These are phyloP conservation scores for Campoletis sonorensis DNA, from an alignment of 1,140 invertebrate species.

Conservation along the genomic window DNA sequence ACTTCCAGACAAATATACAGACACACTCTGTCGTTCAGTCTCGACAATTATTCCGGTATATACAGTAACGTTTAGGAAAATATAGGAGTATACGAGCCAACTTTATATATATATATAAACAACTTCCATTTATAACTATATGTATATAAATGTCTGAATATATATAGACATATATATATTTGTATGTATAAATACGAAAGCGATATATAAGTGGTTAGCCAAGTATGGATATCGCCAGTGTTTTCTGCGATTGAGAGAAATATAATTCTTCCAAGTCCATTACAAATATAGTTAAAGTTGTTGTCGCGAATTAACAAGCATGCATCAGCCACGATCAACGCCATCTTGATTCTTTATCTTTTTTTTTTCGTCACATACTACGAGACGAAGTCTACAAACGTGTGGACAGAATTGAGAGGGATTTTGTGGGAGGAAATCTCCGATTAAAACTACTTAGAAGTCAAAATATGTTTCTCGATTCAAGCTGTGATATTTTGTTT, in stretches of 20 bases:
- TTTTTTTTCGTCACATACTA: not conserved
- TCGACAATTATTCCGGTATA: not conserved
- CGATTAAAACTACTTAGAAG: too few relatives aligned
- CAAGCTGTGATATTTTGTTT: too few relatives aligned
- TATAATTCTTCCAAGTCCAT: not conserved
- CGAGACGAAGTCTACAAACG: not conserved
- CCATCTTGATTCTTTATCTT: not conserved
- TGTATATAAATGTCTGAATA: slow-evolving; percentile 26
- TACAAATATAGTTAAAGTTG: not conserved
- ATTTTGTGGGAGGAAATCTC: too few relatives aligned
- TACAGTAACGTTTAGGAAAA: slow-evolving; percentile 4
- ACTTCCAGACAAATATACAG: slow-evolving; percentile 34
- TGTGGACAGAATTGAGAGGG: too few relatives aligned
- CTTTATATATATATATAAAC: not conserved
- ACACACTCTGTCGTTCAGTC: slow-evolving; percentile 11
- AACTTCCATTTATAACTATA: not conserved
- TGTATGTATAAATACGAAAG: not conserved
- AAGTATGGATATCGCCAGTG: not conserved
- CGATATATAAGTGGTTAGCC: not conserved
- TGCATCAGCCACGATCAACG: not conserved
- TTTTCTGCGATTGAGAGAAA: not conserved
- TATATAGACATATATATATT: too few relatives aligned
- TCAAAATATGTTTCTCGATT: too few relatives aligned
- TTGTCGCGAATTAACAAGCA: not conserved
- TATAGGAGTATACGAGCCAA: not conserved